These are phyloP conservation scores for Cheilosia impressa DNA, from an alignment of 2,888 invertebrate species.

Conservation along the genomic window DNA sequence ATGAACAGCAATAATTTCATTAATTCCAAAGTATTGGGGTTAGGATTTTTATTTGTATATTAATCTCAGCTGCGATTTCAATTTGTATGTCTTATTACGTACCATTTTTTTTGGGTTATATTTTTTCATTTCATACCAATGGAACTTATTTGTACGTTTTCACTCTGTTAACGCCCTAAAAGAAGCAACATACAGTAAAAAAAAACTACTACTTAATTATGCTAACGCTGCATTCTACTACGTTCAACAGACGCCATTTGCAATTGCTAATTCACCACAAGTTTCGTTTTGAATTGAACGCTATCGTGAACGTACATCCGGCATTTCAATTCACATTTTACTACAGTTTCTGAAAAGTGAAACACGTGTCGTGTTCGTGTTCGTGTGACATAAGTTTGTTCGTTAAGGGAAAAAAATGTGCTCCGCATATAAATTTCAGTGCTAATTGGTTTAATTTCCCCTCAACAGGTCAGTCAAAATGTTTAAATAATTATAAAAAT, in stretches of 20 bases:
- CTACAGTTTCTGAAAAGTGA: background rate
- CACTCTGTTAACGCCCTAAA: too few species aligned
- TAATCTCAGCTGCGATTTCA: too few species aligned
- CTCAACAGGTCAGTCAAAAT: constrained; percentile 64
- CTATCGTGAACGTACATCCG: constrained; percentile 24
- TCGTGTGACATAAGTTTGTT: constrained; percentile 54
- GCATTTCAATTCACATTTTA: constrained; percentile 49
- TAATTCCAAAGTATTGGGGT: too few species aligned
- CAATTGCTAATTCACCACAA: background rate
- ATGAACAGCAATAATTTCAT: too few species aligned
- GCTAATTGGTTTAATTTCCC: constrained; percentile 40
- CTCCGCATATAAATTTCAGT: constrained; percentile 19
- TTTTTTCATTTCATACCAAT: too few species aligned
- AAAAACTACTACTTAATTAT: too few species aligned
- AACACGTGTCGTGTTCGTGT: too few species aligned
- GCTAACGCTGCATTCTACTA: constrained; percentile 14
- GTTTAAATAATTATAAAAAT: constrained; percentile 6
- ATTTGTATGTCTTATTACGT: too few species aligned
- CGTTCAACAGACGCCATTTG: background rate
- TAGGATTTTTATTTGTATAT: too few species aligned
- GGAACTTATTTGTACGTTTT: too few species aligned
- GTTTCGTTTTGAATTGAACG: background rate
- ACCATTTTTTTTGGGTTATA: too few species aligned
- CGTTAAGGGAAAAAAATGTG: constrained; percentile 24
- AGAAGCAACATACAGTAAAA: too few species aligned